phyloP scores from a whole-genome alignment of 2,797 vertebrate genomes.

The Fratercula arctica region DNA sequence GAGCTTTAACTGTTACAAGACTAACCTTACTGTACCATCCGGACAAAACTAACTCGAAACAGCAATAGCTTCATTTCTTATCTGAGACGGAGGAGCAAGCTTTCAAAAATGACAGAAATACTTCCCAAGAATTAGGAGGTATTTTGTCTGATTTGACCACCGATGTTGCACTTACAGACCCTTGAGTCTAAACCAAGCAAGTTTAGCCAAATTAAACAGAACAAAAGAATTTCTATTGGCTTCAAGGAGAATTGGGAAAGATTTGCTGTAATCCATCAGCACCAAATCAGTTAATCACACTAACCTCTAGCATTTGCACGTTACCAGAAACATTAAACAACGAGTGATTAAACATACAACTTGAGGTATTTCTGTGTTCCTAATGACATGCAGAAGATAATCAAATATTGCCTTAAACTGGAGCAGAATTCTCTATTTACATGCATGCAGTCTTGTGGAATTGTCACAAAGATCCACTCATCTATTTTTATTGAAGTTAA shows the following conservation, averaged over 20 bases:
- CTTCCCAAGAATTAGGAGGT: neutral
- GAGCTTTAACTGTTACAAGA: neutral
- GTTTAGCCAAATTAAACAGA: neutral
- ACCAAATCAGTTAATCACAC: neutral
- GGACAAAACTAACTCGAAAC: neutral
- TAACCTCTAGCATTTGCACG: neutral
- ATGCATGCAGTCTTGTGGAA: neutral
- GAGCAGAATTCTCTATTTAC: neutral
- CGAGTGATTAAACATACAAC: accelerated
- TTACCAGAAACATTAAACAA: neutral
- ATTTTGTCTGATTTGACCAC: neutral
- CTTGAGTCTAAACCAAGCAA: neutral
- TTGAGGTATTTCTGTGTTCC: neutral
- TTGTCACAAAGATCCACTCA: neutral
- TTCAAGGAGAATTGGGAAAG: neutral
- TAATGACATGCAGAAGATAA: neutral
- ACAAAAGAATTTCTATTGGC: neutral
- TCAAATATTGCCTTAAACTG: neutral
- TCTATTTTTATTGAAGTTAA: neutral
- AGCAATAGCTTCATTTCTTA: neutral
- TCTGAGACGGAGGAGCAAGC: neutral
- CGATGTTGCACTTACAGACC: accelerated
- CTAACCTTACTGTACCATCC: neutral
- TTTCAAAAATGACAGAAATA: neutral
- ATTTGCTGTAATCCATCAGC: neutral